These are phyloP conservation scores for Galaxea fascicularis DNA, from an alignment of 92 coral and sea anemone species.

Conservation along the genomic window DNA sequence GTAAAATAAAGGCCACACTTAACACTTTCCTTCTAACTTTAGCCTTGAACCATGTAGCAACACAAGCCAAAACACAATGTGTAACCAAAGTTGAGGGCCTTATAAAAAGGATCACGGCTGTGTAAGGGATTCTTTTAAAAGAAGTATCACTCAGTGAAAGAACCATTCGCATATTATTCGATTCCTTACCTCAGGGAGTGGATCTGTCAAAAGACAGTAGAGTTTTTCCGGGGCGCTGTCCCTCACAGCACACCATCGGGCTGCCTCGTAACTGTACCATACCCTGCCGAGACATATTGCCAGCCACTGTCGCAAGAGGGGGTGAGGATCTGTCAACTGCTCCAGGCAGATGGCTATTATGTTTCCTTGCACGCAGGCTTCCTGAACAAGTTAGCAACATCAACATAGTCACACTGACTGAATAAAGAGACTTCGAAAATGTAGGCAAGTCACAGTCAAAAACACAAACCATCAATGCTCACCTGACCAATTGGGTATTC, in stretches of 20 bases:
- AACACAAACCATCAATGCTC: constrained; percentile 14
- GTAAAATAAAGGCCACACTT: background rate
- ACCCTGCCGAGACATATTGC: constrained; percentile 92
- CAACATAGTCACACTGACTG: background rate
- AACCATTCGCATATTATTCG: background rate
- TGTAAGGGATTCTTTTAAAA: too few species aligned
- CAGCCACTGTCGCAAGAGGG: constrained; percentile 93
- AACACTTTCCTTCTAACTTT: too few species aligned
- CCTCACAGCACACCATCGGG: constrained; percentile 97
- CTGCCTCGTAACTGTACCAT: constrained; percentile 93
- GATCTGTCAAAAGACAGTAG: constrained; percentile 83
- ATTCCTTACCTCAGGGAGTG: constrained; percentile 88
- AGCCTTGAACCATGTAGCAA: background rate
- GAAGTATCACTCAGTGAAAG: too few species aligned
- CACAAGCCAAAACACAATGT: background rate
- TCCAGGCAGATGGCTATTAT: constrained; percentile 96
- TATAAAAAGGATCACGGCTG: too few species aligned
- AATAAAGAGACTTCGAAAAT: background rate
- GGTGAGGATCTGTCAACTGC: constrained; percentile 95
- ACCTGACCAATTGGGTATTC: constrained; percentile 92
- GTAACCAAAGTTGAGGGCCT: too few species aligned
- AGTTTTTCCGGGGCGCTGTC: constrained; percentile 98
- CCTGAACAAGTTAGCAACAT: constrained; percentile 41
- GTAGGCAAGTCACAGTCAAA: background rate
- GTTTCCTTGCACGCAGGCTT: constrained; percentile 95